phyloP scores from a whole-genome alignment of 2,888 invertebrate genomes.

The Cosmia trapezina region DNA sequence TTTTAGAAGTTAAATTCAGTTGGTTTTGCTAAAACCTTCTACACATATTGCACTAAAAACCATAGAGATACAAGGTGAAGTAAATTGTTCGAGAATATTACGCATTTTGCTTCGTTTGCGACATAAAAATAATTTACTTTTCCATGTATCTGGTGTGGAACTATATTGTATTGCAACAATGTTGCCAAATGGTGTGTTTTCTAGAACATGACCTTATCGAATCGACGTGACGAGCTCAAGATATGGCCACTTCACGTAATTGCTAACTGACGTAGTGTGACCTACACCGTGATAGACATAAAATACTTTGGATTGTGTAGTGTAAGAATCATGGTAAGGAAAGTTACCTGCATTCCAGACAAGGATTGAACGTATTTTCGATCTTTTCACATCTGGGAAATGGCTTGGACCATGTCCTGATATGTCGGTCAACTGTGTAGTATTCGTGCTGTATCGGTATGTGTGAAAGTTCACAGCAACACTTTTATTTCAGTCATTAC shows the following conservation, averaged over 20 bases:
- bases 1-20: not conserved
- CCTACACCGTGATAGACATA: slow-evolving; percentile 42
- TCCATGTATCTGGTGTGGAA: slow-evolving; percentile 45
- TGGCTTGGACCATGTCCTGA: not conserved
- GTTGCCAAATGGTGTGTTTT: slow-evolving; percentile 55
- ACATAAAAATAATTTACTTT: slow-evolving; percentile 41
- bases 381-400: not conserved
- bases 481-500: not conserved
- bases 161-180: slow-evolving; percentile 46
- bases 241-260: slow-evolving; percentile 52
- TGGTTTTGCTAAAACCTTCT: not conserved
- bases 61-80: slow-evolving; percentile 30
- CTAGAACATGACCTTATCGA: slow-evolving; percentile 64
- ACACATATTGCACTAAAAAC: slow-evolving; percentile 8
- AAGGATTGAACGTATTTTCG: not conserved
- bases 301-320: not conserved
- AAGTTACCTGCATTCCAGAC: not conserved
- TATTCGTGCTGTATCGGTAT: not conserved
- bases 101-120: slow-evolving; percentile 13
- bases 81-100: slow-evolving; percentile 32
- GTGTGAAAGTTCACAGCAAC: not conserved
- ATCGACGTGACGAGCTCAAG: slow-evolving; percentile 59
- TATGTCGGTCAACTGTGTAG: not conserved
- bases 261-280: slow-evolving; percentile 29
- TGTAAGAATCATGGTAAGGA: not conserved